Evolutionary conservation across 2,888 invertebrate genomes (phyloP).

Genomic region (Coremacera marginata): DNA sequence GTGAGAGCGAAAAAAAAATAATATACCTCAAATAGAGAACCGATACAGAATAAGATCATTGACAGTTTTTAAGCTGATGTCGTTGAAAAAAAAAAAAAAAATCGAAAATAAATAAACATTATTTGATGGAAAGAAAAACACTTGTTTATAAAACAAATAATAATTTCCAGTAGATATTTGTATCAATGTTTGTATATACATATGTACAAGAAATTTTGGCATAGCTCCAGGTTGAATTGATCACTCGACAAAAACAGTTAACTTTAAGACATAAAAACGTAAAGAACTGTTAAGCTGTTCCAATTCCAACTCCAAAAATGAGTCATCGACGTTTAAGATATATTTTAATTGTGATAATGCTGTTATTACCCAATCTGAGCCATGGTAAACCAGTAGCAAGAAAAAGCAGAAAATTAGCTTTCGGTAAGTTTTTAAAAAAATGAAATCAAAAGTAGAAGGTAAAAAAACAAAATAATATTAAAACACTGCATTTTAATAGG

Average conservation of each 20-base stretch:
- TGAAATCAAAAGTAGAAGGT: not conserved
- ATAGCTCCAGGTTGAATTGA: too few relatives aligned
- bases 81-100: too few relatives aligned
- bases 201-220: not conserved
- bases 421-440: not conserved
- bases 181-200: too few relatives aligned
- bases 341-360: not conserved
- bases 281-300: not conserved
- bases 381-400: not conserved
- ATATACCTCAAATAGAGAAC: too few relatives aligned
- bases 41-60: too few relatives aligned
- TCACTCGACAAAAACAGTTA: not conserved
- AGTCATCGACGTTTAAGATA: not conserved
- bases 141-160: not conserved
- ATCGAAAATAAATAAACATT: not conserved
- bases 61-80: too few relatives aligned
- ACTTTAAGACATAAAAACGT: not conserved
- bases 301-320: not conserved
- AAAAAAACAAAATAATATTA: not conserved
- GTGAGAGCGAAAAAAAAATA: too few relatives aligned
- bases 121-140: not conserved
- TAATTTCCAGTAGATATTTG: not conserved
- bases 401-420: not conserved
- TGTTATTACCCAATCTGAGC: not conserved
- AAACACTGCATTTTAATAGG: not conserved